Conservation (phyloP, 2,888 invertebrate genomes). For the Laothoe populi region DNA sequence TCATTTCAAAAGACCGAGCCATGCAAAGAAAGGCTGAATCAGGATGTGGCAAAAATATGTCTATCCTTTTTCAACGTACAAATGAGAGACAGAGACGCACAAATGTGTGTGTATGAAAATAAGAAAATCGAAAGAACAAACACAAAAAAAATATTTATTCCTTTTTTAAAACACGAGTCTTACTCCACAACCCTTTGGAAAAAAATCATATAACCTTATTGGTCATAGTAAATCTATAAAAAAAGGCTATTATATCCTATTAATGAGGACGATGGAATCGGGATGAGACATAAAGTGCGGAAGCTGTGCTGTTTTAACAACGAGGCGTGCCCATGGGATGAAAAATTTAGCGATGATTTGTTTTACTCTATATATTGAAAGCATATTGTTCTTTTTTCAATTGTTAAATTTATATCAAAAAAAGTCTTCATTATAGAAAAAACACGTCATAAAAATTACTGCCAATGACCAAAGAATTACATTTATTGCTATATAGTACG, state of each 20-base stretch:
- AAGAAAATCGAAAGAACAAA: conserved; percentile 35
- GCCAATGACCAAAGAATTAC: too few species aligned
- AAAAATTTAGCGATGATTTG: conserved; percentile 29
- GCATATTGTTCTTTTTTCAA: conserved; percentile 11
- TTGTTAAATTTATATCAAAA: not conserved
- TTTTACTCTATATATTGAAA: not conserved
- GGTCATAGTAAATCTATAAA: conserved; percentile 25
- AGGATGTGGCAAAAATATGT: conserved; percentile 15
- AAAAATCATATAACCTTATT: conserved; percentile 30
- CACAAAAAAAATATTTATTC: conserved; percentile 33
- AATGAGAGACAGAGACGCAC: conserved; percentile 22
- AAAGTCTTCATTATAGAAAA: too few species aligned
- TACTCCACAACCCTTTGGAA: conserved; percentile 81
- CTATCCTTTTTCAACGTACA: conserved; percentile 20
- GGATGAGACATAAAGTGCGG: conserved; percentile 48
- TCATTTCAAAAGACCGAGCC: conserved; percentile 19
- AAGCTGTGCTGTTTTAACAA: conserved; percentile 59
- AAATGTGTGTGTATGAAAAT: conserved; percentile 27
- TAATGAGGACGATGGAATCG: conserved; percentile 5
- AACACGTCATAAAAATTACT: not conserved
- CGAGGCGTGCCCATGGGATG: conserved; percentile 42
- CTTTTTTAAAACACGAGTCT: conserved; percentile 56
- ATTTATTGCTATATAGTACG: too few species aligned
- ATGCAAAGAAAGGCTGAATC: conserved; percentile 20
- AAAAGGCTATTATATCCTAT: not conserved